Percentiles rank a stretch among this genome's conserved stretches.
Evolutionary conservation across 2,113 vertebrate genomes (phyloP).

Genomic region (Coreoperca whiteheadi): DNA sequence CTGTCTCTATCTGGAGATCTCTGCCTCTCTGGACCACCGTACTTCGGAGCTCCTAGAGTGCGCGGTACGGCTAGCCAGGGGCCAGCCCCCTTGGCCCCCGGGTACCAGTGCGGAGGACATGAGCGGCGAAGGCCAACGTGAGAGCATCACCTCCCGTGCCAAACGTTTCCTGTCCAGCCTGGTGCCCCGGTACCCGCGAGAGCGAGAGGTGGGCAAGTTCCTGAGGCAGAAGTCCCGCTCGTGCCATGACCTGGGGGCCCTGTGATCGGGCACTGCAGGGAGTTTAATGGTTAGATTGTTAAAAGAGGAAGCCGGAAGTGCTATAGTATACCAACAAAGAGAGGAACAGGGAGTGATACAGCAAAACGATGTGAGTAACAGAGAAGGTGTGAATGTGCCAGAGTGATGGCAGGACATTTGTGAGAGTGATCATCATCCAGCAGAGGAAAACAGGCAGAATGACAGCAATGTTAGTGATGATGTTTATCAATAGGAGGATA

Average conservation of each 20-base stretch:
- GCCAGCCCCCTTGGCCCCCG: slow-evolving; percentile 80
- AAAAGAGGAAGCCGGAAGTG: slow-evolving; percentile 2
- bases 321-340: slow-evolving; percentile 39
- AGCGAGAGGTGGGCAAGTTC: slow-evolving; percentile 84
- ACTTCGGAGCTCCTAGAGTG: slow-evolving; percentile 89
- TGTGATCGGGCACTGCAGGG: slow-evolving; percentile 60
- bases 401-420: slow-evolving; percentile 44
- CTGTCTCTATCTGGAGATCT: slow-evolving; percentile 91
- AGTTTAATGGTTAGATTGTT: not conserved
- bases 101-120: slow-evolving; percentile 70
- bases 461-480: slow-evolving; percentile 25
- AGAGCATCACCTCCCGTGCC: slow-evolving; percentile 90
- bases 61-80: slow-evolving; percentile 86
- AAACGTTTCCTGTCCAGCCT: slow-evolving; percentile 90
- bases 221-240: slow-evolving; percentile 91
- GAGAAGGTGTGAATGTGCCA: slow-evolving; percentile 32
- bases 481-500: slow-evolving; percentile 35
- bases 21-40: slow-evolving; percentile 90
- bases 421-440: slow-evolving; percentile 27
- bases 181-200: slow-evolving; percentile 85
- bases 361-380: slow-evolving; percentile 19
- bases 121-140: slow-evolving; percentile 80
- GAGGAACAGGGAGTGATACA: slow-evolving; percentile 14
- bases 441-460: slow-evolving; percentile 30
- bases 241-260: slow-evolving; percentile 89